Conservation (phyloP, 2,888 invertebrate species). For the Lumbricus terrestris region DNA sequence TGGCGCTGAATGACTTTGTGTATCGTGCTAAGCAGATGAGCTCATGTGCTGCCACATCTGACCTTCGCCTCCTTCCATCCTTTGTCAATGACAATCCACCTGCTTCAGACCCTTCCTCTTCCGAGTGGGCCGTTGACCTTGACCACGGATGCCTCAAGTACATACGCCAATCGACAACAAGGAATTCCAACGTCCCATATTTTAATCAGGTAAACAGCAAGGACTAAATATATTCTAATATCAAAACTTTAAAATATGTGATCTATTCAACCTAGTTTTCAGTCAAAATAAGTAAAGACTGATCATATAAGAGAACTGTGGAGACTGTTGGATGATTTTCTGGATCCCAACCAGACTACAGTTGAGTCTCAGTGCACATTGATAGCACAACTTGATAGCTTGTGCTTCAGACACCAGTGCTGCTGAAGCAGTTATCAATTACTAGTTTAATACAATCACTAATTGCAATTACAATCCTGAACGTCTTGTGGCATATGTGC, state of each 20-base stretch:
- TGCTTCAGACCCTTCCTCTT: background rate
- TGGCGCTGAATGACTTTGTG: background rate
- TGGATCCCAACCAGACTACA: too few relatives aligned
- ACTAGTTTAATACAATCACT: too few relatives aligned
- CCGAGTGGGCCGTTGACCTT: background rate
- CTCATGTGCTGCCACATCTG: background rate
- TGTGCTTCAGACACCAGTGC: too few relatives aligned
- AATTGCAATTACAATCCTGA: background rate
- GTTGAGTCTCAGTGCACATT: too few relatives aligned
- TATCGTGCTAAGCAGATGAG: background rate
- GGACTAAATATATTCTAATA: background rate
- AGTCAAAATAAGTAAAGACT: background rate
- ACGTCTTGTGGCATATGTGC: background rate
- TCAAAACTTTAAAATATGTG: background rate
- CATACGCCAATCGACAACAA: background rate
- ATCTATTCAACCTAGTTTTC: background rate
- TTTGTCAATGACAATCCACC: background rate
- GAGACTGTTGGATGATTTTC: too few relatives aligned
- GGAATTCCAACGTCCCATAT: background rate
- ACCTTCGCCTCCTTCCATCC: background rate
- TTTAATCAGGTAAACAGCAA: background rate
- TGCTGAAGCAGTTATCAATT: too few relatives aligned
- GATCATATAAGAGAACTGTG: background rate
- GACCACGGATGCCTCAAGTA: constrained; percentile 3
- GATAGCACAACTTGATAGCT: too few relatives aligned